Percentiles rank a stretch among this genome's conserved stretches.
phyloP scores from a whole-genome alignment of 2,113 vertebrate species.

The Alligator mississippiensis region DNA sequence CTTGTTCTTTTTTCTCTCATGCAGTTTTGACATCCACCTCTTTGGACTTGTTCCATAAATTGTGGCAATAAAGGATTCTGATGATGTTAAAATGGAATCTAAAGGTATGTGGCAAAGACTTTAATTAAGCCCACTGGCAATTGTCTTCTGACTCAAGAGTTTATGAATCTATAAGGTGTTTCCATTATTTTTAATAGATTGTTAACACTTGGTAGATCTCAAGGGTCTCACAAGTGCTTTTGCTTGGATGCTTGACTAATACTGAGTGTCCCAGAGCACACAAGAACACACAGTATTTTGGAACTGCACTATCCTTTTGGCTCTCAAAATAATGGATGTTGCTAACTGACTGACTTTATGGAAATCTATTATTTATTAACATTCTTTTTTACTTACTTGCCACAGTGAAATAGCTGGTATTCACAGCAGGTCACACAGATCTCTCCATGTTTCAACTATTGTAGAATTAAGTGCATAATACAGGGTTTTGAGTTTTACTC shows the following conservation, averaged over 20 bases:
- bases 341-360: background rate
- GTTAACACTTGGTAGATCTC: background rate
- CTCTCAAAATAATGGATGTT: background rate
- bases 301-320: background rate
- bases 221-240: background rate
- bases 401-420: too few species aligned
- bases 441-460: background rate
- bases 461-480: background rate
- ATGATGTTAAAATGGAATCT: background rate
- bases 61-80: conserved; percentile 51
- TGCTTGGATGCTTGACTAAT: background rate
- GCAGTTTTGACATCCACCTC: conserved; percentile 52
- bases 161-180: background rate
- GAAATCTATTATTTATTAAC: background rate
- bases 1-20: conserved; percentile 25
- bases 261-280: background rate
- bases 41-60: conserved; percentile 56
- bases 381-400: background rate
- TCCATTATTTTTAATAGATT: background rate
- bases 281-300: background rate
- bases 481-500: background rate
- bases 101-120: conserved; percentile 38
- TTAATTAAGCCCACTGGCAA: conserved; percentile 47
- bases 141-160: background rate
- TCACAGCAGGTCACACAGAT: background rate